Base-by-base conservation (phyloP, 1,140 invertebrate species). In the Leptinotarsa defecta region DNA sequence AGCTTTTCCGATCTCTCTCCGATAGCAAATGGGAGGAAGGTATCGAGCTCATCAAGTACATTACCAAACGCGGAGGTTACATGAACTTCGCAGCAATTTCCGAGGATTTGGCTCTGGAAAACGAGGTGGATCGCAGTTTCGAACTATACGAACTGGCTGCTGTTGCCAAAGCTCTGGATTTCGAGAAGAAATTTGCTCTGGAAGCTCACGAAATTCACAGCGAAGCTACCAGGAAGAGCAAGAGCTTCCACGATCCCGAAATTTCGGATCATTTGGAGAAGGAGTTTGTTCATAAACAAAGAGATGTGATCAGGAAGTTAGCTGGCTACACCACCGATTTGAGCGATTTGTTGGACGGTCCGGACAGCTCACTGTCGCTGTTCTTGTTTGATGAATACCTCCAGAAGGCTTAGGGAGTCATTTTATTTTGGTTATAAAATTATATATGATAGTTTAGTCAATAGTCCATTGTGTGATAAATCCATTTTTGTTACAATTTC, bases 301-400 rank as follows among this genome's bases (percentile, higher is more conserved):
- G 91, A 0, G 87, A 92, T 15, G 88, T 80, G 15, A 89, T 95
- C 75, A 89, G 93, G 74, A 86, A 88, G 48, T 83, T 95, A 1
- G 89, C 93, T 52, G 94, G 94, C 11, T 89, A 94, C 84, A 89
- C 90, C 71, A 88, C 88, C 22, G 93, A 94, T 84, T 86, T 95
- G 77, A 91, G 91, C 79, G 88, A 88, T 65, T 86, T 95, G 77
- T 87, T 93, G 49, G 83, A 83, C 20, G 80, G 81, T 68, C 86
- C 85, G 5, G 90, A 93, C 77, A 85, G 88, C 71, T 89, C 92
- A 4, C 84, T 94, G 63, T 86, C 89, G 13, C 79, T 94, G 75
- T 94, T 90, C 82, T 81, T 95, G 67, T 94, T 94, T 83, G 93
- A 95, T 85, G 92, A 94, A 83, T 93, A 93, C 80, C 88, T 95